Percentiles rank a stretch among this genome's conserved stretches.
Evolutionary conservation across 2,113 vertebrate species (phyloP).

Genomic region (Cervus canadensis): DNA sequence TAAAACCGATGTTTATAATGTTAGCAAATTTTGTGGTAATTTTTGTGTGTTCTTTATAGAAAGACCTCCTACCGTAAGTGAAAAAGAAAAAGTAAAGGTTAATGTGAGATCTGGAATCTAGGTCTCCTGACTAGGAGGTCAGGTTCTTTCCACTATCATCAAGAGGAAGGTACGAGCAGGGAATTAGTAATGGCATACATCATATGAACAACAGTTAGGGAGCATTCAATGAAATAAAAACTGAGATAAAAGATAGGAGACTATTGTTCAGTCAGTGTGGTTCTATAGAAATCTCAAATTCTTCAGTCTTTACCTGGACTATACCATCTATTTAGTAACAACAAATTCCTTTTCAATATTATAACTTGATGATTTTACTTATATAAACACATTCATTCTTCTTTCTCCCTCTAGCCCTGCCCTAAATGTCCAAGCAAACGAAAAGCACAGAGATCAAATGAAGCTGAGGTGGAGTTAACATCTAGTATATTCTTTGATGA

Average conservation of each 20-base stretch:
- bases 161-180: not conserved
- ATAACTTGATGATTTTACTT: not conserved
- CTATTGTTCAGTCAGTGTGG: not conserved
- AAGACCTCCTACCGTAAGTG: not conserved
- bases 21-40: not conserved
- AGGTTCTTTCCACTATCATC: not conserved
- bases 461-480: not conserved
- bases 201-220: not conserved
- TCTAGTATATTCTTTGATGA: not conserved
- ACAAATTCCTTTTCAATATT: slow-evolving; percentile 7
- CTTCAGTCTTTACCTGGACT: not conserved
- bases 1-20: not conserved
- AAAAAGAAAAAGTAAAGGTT: not conserved
- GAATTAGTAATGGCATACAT: not conserved
- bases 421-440: not conserved
- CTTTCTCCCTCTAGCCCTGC: not conserved
- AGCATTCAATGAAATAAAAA: slow-evolving; percentile 19
- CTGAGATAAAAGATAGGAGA: not conserved
- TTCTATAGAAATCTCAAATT: not conserved
- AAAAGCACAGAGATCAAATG: slow-evolving; percentile 28
- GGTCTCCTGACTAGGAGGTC: not conserved
- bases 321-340: not conserved
- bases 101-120: not conserved
- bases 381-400: not conserved
- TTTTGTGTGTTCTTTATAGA: slow-evolving; percentile 14